Percentiles rank a stretch among this genome's conserved stretches.
phyloP scores from a whole-genome alignment of 92 coral and sea anemone species.

The Zoanthus sansibaricus region DNA sequence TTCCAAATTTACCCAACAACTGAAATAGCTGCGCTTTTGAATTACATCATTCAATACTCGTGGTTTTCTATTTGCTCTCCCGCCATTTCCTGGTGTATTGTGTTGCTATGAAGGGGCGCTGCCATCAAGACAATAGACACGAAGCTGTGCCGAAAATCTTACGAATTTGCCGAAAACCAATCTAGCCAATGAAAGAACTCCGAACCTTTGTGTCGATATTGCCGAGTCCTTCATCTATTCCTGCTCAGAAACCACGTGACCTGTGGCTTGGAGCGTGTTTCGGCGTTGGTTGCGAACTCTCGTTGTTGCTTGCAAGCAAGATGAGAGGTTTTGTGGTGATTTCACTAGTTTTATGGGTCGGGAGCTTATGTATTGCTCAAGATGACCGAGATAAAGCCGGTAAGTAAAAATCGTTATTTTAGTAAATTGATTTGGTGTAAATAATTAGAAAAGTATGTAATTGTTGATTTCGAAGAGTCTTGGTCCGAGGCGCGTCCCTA shows the following conservation, averaged over 20 bases:
- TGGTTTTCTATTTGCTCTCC: conserved; percentile 1
- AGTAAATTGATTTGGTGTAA: not conserved
- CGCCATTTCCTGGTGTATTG: conserved; percentile 42
- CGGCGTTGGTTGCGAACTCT: conserved; percentile 42
- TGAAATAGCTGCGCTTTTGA: not conserved
- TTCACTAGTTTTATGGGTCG: conserved; percentile 44
- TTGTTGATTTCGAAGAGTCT: not conserved
- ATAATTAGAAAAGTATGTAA: not conserved
- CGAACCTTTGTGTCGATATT: not conserved
- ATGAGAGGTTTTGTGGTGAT: conserved; percentile 48
- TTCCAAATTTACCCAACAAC: not conserved
- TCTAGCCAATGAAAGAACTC: conserved; percentile 12
- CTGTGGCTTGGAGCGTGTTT: conserved; percentile 46
- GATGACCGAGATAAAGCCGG: conserved; percentile 40
- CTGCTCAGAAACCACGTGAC: conserved; percentile 36
- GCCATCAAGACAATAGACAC: conserved; percentile 2
- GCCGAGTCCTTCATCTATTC: not conserved
- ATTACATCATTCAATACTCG: not conserved
- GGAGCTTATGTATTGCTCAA: conserved; percentile 18
- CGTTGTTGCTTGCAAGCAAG: not conserved
- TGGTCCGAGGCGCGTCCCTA: conserved; percentile 38
- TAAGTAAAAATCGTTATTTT: not conserved
- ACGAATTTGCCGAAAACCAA: conserved; percentile 9
- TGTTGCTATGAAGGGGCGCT: conserved; percentile 41
- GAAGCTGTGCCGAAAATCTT: conserved; percentile 25